Conservation (phyloP, 2,113 vertebrate genomes). For the Sprattus sprattus region DNA sequence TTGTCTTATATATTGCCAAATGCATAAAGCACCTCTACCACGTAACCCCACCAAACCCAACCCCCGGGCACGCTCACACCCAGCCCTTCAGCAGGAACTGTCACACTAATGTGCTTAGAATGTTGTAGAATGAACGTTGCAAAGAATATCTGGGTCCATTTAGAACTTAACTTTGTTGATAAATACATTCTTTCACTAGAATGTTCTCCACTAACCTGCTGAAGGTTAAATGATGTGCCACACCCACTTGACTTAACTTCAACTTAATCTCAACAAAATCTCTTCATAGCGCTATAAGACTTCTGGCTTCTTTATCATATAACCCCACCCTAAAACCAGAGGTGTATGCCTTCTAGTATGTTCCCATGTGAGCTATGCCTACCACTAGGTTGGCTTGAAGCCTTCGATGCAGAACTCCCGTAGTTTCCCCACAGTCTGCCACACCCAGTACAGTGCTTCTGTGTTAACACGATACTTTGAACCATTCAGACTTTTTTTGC, state of each 20-base stretch:
- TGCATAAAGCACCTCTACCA: constrained; percentile 19
- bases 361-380: background rate
- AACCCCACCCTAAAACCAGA: background rate
- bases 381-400: background rate
- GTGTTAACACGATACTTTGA: background rate
- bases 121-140: too few species aligned
- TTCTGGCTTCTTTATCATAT: background rate
- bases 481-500: constrained; percentile 3
- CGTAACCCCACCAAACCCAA: background rate
- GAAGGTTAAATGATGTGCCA: too few species aligned
- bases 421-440: background rate
- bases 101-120: too few species aligned
- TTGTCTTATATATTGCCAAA: constrained; percentile 40
- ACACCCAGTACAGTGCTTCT: background rate
- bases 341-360: background rate
- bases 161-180: background rate
- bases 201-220: too few species aligned
- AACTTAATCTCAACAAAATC: background rate
- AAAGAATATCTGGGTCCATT: too few species aligned
- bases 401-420: background rate
- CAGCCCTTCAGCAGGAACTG: too few species aligned
- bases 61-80: background rate
- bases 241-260: background rate
- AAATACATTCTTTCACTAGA: too few species aligned
- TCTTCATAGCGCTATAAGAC: background rate